phyloP scores from a whole-genome alignment of 2,888 invertebrate genomes.

The Thyatira batis region DNA sequence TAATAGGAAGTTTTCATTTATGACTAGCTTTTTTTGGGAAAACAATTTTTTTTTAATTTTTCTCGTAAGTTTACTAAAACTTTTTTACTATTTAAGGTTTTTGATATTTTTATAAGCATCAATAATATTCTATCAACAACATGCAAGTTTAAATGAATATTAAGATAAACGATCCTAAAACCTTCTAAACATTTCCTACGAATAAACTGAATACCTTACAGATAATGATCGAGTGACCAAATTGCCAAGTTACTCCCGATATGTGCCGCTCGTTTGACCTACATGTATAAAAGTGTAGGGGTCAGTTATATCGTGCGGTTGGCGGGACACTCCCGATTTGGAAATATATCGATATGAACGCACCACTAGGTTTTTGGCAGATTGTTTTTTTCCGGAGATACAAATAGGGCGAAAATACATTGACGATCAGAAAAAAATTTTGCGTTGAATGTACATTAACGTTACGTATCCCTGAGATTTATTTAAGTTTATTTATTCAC shows the following conservation, averaged over 20 bases:
- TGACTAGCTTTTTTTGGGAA: too few species aligned
- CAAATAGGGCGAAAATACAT: neutral
- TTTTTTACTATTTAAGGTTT: too few species aligned
- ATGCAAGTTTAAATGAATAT: too few species aligned
- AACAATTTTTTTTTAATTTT: too few species aligned
- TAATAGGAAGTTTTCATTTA: too few species aligned
- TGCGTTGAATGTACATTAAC: neutral
- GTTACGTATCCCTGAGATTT: too few species aligned
- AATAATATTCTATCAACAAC: too few species aligned
- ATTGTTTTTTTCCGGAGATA: neutral
- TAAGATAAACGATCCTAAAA: too few species aligned
- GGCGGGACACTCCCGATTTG: constrained; percentile 25
- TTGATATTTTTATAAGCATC: too few species aligned
- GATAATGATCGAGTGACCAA: constrained; percentile 1
- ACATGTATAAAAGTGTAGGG: constrained; percentile 34
- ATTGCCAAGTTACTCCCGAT: constrained; percentile 29
- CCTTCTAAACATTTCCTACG: neutral
- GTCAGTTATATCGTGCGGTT: constrained; percentile 35
- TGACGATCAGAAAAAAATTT: neutral
- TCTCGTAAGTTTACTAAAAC: too few species aligned
- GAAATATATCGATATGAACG: constrained; percentile 13
- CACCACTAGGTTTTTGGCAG: constrained; percentile 16
- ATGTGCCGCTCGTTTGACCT: constrained; percentile 39
- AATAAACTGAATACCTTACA: neutral
- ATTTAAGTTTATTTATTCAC: neutral